Percentiles rank a stretch among this genome's conserved stretches.
phyloP scores from a whole-genome alignment of 2,113 vertebrate species.

The Chiloscyllium plagiosum region DNA sequence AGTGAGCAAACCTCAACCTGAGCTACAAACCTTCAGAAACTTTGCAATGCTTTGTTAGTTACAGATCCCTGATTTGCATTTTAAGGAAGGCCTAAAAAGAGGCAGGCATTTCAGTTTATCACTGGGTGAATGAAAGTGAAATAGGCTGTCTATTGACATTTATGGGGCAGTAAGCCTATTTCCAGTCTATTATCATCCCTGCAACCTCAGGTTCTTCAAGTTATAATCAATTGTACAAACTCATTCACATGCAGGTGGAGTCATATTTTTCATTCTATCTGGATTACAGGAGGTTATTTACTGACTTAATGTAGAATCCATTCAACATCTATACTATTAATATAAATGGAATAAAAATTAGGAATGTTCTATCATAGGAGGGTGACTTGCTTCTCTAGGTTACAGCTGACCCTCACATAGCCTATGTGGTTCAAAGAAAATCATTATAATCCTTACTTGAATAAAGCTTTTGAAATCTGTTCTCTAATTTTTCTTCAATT shows the following conservation, averaged over 20 bases:
- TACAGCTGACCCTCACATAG: not conserved
- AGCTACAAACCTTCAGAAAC: too few relatives aligned
- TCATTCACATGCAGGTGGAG: not conserved
- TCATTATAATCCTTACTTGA: not conserved
- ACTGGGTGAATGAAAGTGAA: not conserved
- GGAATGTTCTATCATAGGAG: not conserved
- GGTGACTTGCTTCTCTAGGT: not conserved
- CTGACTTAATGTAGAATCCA: not conserved
- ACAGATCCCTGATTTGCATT: not conserved
- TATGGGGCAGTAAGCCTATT: not conserved
- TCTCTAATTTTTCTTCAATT: not conserved
- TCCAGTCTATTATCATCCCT: not conserved
- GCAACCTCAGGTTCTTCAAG: not conserved
- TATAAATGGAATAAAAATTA: not conserved
- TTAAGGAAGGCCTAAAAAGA: not conserved
- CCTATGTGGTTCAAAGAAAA: not conserved
- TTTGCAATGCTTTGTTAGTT: not conserved
- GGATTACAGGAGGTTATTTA: not conserved
- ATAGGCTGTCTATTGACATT: not conserved
- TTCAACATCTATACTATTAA: not conserved
- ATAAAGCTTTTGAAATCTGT: not conserved
- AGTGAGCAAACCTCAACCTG: too few relatives aligned
- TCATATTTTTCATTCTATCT: not conserved
- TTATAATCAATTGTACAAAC: not conserved
- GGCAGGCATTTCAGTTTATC: not conserved